Evolutionary conservation across 2,888 invertebrate species (phyloP).

Genomic region (Drosophila macrospina): DNA sequence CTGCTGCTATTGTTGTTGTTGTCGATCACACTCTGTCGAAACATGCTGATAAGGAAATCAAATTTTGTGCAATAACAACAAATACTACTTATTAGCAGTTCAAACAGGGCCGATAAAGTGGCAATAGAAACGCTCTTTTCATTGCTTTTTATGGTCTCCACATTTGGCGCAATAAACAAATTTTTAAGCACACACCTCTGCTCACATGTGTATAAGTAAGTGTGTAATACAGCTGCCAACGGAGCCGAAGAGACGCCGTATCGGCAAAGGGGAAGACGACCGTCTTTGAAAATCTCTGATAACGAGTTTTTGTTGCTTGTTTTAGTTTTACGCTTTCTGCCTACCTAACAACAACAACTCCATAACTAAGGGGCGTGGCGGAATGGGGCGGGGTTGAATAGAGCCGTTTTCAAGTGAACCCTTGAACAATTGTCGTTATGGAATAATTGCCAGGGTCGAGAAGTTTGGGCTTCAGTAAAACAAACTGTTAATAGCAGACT

Average conservation of each 20-base stretch:
- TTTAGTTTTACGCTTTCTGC: conserved; percentile 1
- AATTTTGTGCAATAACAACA: conserved; percentile 17
- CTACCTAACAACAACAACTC: conserved; percentile 6
- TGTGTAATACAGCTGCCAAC: conserved; percentile 28
- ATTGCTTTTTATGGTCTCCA: conserved; percentile 8
- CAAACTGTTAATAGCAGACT: neutral
- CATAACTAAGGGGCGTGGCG: conserved; percentile 5
- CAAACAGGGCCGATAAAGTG: conserved; percentile 61
- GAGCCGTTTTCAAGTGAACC: conserved; percentile 6
- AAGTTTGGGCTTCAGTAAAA: neutral
- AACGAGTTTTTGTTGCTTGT: conserved; percentile 32
- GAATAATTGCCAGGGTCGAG: conserved; percentile 14
- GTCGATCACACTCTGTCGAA: conserved; percentile 16
- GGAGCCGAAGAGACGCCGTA: conserved; percentile 30
- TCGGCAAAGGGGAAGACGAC: neutral
- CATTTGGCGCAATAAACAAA: conserved; percentile 28
- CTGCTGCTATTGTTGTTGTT: conserved; percentile 14
- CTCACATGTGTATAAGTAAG: neutral
- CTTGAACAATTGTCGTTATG: conserved; percentile 27
- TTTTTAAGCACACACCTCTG: conserved; percentile 12
- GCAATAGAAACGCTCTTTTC: conserved; percentile 46
- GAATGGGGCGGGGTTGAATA: neutral
- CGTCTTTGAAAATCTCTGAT: conserved; percentile 31
- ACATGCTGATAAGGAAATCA: conserved; percentile 44
- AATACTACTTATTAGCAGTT: conserved; percentile 39